These are phyloP conservation scores for Sympetrum striolatum DNA, from an alignment of 2,888 invertebrate species.

Conservation along the genomic window DNA sequence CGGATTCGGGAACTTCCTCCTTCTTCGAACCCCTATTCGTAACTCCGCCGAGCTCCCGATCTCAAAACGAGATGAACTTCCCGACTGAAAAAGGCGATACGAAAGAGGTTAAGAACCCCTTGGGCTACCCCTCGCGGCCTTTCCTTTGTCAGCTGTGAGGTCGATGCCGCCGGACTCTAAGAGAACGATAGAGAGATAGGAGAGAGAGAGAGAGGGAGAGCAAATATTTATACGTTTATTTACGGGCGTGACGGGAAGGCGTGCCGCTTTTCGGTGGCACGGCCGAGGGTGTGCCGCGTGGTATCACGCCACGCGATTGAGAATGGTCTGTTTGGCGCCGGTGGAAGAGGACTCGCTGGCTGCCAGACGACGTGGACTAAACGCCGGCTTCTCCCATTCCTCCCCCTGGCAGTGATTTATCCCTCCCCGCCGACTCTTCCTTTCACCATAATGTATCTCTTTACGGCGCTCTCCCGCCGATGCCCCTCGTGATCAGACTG, in stretches of 20 bases:
- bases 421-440: neutral
- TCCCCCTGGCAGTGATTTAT: neutral
- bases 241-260: neutral
- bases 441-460: neutral
- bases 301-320: neutral
- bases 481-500: neutral
- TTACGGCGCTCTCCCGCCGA: neutral
- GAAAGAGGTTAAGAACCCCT: no score
- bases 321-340: neutral
- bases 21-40: no score
- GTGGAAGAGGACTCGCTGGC: neutral
- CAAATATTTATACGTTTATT: neutral
- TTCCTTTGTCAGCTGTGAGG: neutral
- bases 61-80: no score
- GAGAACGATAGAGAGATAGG: neutral
- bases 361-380: neutral
- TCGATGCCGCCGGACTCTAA: neutral
- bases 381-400: neutral
- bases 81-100: no score
- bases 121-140: neutral
- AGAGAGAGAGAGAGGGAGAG: neutral
- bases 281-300: neutral
- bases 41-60: no score
- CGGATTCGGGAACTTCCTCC: no score
- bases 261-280: neutral